phyloP scores from a whole-genome alignment of 2,888 invertebrate species.

The Allygus modestus region DNA sequence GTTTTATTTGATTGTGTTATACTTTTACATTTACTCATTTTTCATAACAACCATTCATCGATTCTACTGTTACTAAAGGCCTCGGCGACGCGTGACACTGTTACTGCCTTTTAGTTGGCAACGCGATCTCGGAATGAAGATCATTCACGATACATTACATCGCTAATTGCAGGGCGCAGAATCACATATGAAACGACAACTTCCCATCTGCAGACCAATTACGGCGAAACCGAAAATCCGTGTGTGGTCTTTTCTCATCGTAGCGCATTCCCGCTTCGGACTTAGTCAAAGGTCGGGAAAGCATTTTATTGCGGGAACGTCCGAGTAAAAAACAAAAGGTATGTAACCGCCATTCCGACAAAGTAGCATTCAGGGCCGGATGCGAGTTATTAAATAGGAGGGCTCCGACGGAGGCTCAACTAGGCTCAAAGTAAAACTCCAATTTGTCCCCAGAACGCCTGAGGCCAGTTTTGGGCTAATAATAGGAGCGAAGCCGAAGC shows the following conservation, averaged over 20 bases:
- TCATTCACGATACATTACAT: no score
- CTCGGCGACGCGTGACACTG: no score
- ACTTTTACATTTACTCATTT: no score
- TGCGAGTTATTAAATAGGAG: slow-evolving; percentile 49
- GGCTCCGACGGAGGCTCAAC: slow-evolving; percentile 23
- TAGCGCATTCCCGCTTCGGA: neutral
- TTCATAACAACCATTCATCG: no score
- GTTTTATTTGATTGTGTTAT: no score
- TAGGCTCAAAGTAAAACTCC: slow-evolving; percentile 58
- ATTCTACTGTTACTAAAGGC: no score
- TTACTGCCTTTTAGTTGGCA: no score
- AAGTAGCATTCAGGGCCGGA: slow-evolving; percentile 49
- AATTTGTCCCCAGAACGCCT: slow-evolving; percentile 43
- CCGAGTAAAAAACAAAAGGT: slow-evolving; percentile 46
- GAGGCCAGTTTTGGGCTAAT: slow-evolving; percentile 53
- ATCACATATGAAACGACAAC: no score
- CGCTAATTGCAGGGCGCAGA: neutral
- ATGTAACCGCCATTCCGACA: slow-evolving; percentile 51
- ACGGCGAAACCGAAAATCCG: neutral
- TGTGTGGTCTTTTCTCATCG: neutral
- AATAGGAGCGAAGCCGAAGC: slow-evolving; percentile 30
- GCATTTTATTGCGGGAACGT: slow-evolving; percentile 35
- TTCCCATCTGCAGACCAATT: neutral
- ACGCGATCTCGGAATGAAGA: no score
- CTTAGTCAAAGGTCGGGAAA: slow-evolving; percentile 40